Base-by-base conservation (phyloP, 2,113 vertebrate genomes). In the Pontoporia blainvillei region DNA sequence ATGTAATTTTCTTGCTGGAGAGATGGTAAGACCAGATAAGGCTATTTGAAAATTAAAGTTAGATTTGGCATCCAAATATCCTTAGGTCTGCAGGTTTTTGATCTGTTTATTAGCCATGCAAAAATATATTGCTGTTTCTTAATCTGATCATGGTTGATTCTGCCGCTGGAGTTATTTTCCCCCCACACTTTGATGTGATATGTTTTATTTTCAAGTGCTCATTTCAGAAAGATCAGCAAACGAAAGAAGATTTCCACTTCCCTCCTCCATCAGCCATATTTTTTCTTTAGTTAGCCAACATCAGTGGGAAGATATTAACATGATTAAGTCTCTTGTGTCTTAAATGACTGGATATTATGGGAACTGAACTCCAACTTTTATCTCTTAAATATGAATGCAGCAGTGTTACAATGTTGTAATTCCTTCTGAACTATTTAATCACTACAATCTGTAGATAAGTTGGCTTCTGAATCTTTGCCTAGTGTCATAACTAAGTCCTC, bases 41-140 rank as follows among this genome's bases (percentile, higher is more conserved):
- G n/a, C 66, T 95, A 95, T 97, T 94, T 96, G 36, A 92, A 98
- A 89, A 95, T 94, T 97, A 93, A 95, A 97, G 46, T 94, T 94
- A 89, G 94, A 88, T 97, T 92, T 96, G 86, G 64, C 69, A 94
- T 95, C 69, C 36, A 97, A 96, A 79, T 94, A 46, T 94, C 83
- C 95, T 85, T 89, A 95, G 76, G 62, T 93, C 97, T 97, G 83
- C 64, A 96, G 54, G 49, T 49, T 91, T 96, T 52, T 96, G 92
- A 96, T 94, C 81, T 72, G 17, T 78, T 97, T 95, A 98, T 98
- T 97, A 97, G 62, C 59, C 90, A 96, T 29, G 31, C 49, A 92
- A 96, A 98, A 96, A 84, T 57, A 54, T 92, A 75, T 97, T 92
- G 69, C 62, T 90, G 21, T 90, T 95, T 95, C 95, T 96, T 91